A percentile compares a stretch with the other conserved stretches of the same genome.
phyloP scores from a whole-genome alignment of 1,140 invertebrate genomes.

The Vanessa tameamea region DNA sequence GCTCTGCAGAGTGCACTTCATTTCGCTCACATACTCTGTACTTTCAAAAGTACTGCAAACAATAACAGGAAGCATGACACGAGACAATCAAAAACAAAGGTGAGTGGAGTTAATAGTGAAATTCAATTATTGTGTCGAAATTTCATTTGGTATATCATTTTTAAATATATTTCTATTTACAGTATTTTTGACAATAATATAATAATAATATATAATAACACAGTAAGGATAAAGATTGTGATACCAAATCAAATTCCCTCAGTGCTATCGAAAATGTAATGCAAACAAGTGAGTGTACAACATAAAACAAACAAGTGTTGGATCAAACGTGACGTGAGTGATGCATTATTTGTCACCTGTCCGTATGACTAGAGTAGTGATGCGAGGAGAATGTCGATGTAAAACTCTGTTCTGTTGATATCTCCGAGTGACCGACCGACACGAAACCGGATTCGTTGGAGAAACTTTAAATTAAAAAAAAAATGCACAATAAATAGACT shows the following conservation, averaged over 20 bases:
- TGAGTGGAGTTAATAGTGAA: slow-evolving; percentile 29
- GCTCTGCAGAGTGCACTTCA: slow-evolving; percentile 73
- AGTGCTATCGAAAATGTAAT: slow-evolving; percentile 15
- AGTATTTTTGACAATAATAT: background rate
- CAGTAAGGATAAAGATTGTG: background rate
- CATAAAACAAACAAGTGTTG: slow-evolving; percentile 28
- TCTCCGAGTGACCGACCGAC: slow-evolving; percentile 83
- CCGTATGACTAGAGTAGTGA: slow-evolving; percentile 72
- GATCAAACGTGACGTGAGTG: slow-evolving; percentile 21
- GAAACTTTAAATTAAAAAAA: slow-evolving; percentile 59
- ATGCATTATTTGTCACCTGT: slow-evolving; percentile 57
- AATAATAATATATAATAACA: background rate
- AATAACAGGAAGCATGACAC: slow-evolving; percentile 70
- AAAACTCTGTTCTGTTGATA: slow-evolving; percentile 72
- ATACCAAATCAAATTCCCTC: slow-evolving; percentile 19
- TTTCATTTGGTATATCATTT: slow-evolving; percentile 19
- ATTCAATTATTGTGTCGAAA: slow-evolving; percentile 18
- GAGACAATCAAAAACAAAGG: slow-evolving; percentile 33
- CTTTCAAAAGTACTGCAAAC: slow-evolving; percentile 79
- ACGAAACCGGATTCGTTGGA: slow-evolving; percentile 86
- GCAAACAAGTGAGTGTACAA: slow-evolving; percentile 43
- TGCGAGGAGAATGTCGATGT: slow-evolving; percentile 71
- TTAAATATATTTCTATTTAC: background rate
- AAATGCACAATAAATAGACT: slow-evolving; percentile 22
- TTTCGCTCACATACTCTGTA: slow-evolving; percentile 77